A percentile compares a stretch with the other conserved stretches of the same genome.
phyloP scores from a whole-genome alignment of 1,140 invertebrate species.

The Drosophila pandora region DNA sequence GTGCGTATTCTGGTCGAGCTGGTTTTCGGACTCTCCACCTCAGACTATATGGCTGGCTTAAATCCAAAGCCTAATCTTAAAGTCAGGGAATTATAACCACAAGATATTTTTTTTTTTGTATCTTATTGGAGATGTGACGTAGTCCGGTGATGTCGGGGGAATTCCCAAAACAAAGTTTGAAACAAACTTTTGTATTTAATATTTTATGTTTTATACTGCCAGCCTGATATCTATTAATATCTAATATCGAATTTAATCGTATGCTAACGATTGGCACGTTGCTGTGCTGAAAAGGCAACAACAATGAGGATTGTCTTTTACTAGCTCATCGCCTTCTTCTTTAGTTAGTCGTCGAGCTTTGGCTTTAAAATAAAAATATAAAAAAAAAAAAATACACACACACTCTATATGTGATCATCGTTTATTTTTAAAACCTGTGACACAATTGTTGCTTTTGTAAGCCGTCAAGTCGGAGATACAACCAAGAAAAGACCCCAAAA shows the following conservation, averaged over 20 bases:
- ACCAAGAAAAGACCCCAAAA: conserved; percentile 1
- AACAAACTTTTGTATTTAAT: conserved; percentile 67
- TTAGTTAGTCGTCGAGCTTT: conserved; percentile 63
- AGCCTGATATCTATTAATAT: conserved; percentile 42
- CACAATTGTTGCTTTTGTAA: conserved; percentile 81
- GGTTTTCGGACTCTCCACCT: conserved; percentile 8
- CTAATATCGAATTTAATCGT: conserved; percentile 63
- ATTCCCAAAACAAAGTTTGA: conserved; percentile 70
- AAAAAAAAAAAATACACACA: not conserved
- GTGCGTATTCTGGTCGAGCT: conserved; percentile 17
- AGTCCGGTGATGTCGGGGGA: conserved; percentile 50
- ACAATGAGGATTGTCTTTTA: conserved; percentile 70
- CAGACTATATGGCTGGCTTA: conserved; percentile 32
- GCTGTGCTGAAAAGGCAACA: conserved; percentile 52
- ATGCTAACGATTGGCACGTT: conserved; percentile 75
- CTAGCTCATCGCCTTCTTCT: conserved; percentile 51
- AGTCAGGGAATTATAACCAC: conserved; percentile 27
- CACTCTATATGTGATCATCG: conserved; percentile 67
- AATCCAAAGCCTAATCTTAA: not conserved
- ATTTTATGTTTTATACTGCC: conserved; percentile 48
- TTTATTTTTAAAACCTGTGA: conserved; percentile 80
- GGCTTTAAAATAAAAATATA: conserved; percentile 21
- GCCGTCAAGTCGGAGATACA: conserved; percentile 19
- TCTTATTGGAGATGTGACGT: conserved; percentile 48
- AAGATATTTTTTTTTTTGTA: conserved; percentile 7